Conservation (phyloP, 2,797 vertebrate species). For the Lophius americanus region DNA sequence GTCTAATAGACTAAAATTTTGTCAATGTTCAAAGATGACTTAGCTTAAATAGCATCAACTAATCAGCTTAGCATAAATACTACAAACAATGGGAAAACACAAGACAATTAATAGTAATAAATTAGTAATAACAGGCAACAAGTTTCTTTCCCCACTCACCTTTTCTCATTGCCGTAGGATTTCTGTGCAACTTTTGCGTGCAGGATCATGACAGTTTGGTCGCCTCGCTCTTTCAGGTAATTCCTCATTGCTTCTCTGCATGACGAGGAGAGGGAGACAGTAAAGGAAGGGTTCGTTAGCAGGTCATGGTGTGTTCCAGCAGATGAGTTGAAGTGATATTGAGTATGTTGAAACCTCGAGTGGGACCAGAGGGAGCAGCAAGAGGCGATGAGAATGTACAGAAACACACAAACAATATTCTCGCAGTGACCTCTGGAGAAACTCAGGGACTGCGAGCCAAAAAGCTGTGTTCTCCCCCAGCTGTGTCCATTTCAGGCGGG, state of each 20-base stretch:
- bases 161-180: constrained; percentile 98
- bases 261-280: not conserved
- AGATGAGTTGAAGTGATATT: constrained; percentile 21
- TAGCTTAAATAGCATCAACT: too few species aligned
- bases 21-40: too few species aligned
- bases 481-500: constrained; percentile 50
- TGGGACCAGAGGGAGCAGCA: not conserved
- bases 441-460: constrained; percentile 41
- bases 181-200: constrained; percentile 99
- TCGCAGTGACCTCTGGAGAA: constrained; percentile 51
- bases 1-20: too few species aligned
- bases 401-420: constrained; percentile 24
- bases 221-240: constrained; percentile 97
- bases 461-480: constrained; percentile 58
- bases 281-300: constrained; percentile 1
- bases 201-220: constrained; percentile 99
- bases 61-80: too few species aligned
- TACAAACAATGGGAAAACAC: too few species aligned
- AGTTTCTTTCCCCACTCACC: constrained; percentile 73
- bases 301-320: not conserved
- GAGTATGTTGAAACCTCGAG: constrained; percentile 4
- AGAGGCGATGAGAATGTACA: constrained; percentile 6
- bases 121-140: too few species aligned
- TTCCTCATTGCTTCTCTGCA: constrained; percentile 98
- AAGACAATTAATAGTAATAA: too few species aligned